Percentiles rank a stretch among this genome's conserved stretches.
phyloP scores from a whole-genome alignment of 2,888 invertebrate genomes.

The Protonemura montana region DNA sequence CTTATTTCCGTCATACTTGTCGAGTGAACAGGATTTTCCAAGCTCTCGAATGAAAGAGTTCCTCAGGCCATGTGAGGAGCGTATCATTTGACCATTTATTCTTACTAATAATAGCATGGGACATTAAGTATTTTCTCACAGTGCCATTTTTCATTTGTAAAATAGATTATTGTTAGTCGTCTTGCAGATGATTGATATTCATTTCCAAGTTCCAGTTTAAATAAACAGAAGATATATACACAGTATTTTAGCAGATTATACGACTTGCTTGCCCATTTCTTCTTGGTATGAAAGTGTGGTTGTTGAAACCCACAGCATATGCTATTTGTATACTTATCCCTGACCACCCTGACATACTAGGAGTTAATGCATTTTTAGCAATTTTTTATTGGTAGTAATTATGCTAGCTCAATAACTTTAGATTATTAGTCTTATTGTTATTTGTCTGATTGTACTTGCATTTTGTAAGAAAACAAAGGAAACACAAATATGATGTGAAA shows the following conservation, averaged over 20 bases:
- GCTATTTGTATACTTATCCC: neutral
- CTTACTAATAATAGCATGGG: neutral
- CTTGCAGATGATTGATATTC: neutral
- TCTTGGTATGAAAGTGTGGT: too few relatives aligned
- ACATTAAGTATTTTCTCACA: neutral
- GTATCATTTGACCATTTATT: neutral
- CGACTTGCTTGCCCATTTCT: neutral
- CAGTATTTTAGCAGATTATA: neutral
- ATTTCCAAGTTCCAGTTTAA: neutral
- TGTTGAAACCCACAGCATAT: neutral
- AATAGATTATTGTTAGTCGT: neutral
- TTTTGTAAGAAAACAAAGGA: too few relatives aligned
- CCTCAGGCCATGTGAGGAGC: neutral
- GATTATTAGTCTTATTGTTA: too few relatives aligned
- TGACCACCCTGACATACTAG: neutral
- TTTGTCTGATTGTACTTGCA: too few relatives aligned
- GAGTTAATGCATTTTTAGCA: too few relatives aligned
- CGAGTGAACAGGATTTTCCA: neutral
- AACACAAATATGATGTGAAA: too few relatives aligned
- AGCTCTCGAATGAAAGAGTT: neutral
- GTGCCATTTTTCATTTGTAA: conserved; percentile 1
- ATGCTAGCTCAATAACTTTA: too few relatives aligned
- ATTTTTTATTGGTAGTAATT: too few relatives aligned
- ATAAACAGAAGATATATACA: neutral
- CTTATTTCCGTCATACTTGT: neutral